A percentile compares a stretch with the other conserved stretches of the same genome.
These are phyloP conservation scores for Cryptoprocta ferox DNA, from an alignment of 2,797 vertebrate genomes.

Conservation along the genomic window DNA sequence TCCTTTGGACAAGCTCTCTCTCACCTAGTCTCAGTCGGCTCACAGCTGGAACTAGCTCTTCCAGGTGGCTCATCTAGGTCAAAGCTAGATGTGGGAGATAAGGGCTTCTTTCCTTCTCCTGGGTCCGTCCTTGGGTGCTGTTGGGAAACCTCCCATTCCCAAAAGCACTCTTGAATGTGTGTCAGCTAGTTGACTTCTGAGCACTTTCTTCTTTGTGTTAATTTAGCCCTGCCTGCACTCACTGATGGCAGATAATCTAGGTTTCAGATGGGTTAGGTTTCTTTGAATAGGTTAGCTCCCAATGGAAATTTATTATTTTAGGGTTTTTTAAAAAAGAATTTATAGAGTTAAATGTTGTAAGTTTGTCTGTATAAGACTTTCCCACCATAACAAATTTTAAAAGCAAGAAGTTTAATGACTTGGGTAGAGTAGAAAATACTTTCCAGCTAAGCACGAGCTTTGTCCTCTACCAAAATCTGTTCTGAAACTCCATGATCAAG, in stretches of 20 bases:
- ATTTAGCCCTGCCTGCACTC: background rate
- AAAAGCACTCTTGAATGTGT: background rate
- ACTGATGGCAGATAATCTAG: background rate
- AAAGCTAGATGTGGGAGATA: background rate
- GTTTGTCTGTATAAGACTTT: constrained; percentile 59
- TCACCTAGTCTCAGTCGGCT: background rate
- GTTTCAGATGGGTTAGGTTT: background rate
- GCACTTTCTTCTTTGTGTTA: background rate
- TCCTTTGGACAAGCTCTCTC: background rate
- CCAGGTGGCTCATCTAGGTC: background rate
- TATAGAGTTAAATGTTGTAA: constrained; percentile 51
- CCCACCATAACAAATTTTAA: constrained; percentile 54
- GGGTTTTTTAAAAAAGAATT: background rate
- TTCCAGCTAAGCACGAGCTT: constrained; percentile 14
- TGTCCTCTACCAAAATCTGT: background rate
- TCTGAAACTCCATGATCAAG: constrained; percentile 12
- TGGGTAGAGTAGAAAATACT: background rate
- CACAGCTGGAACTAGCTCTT: background rate
- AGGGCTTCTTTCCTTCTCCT: background rate
- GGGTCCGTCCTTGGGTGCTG: background rate
- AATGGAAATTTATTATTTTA: constrained; percentile 13
- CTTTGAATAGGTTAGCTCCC: background rate
- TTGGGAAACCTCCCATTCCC: background rate
- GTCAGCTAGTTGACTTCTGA: background rate
- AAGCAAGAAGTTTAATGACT: background rate